Percentiles rank a stretch among this genome's conserved stretches.
These are phyloP conservation scores for Bombus haemorrhoidalis DNA, from an alignment of 1,140 invertebrate species.

Conservation along the genomic window DNA sequence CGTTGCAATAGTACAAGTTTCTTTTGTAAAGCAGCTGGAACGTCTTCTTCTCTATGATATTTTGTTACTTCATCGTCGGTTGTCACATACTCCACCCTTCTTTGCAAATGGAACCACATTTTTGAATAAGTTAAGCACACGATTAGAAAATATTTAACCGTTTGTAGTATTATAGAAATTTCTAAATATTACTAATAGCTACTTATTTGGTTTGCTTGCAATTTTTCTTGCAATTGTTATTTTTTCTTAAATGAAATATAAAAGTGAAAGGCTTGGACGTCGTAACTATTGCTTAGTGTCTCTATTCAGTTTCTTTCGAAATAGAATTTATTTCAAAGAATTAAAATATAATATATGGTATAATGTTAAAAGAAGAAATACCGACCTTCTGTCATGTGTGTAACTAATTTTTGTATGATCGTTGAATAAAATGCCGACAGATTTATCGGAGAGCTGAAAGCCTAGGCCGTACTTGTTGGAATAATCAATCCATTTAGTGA, in stretches of 20 bases:
- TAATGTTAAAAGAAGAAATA: slow-evolving; percentile 21
- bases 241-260: not conserved
- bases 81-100: slow-evolving; percentile 97
- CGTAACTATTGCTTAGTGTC: not conserved
- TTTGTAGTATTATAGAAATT: not conserved
- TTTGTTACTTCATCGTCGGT: slow-evolving; percentile 90
- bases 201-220: not conserved
- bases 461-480: slow-evolving; percentile 90
- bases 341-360: not conserved
- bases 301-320: not conserved
- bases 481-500: slow-evolving; percentile 91
- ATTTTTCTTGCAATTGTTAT: not conserved
- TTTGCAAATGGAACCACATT: slow-evolving; percentile 65
- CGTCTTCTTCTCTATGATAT: slow-evolving; percentile 93
- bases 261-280: not conserved
- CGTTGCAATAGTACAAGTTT: slow-evolving; percentile 98
- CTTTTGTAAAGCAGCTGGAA: slow-evolving; percentile 92
- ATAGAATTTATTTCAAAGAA: not conserved
- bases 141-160: not conserved
- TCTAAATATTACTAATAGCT: not conserved
- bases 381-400: slow-evolving; percentile 85
- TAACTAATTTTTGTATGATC: slow-evolving; percentile 87
- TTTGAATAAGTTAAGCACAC: slow-evolving; percentile 4
- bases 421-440: slow-evolving; percentile 88
- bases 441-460: slow-evolving; percentile 88